A percentile compares a stretch with the other conserved stretches of the same genome.
Conservation (phyloP, 1,140 invertebrate species). For the Bombus superbus region DNA sequence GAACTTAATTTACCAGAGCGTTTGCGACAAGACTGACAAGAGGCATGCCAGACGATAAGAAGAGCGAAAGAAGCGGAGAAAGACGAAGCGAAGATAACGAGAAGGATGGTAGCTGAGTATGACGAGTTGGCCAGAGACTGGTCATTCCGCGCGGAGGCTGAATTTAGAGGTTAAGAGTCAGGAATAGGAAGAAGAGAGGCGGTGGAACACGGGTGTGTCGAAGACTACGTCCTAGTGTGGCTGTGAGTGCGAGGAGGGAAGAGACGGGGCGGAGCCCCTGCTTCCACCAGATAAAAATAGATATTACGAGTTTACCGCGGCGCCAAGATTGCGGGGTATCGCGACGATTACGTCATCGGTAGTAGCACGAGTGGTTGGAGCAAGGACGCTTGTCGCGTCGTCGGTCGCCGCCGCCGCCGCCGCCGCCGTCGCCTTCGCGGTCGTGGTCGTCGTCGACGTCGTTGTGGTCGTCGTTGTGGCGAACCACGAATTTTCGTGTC, state of each 20-base stretch:
- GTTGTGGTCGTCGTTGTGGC: neutral
- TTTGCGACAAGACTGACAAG: neutral
- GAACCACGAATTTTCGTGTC: conserved; percentile 58
- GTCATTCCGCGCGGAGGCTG: conserved; percentile 17
- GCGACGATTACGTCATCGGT: conserved; percentile 81
- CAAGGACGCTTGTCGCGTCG: conserved; percentile 75
- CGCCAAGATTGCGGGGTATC: conserved; percentile 82
- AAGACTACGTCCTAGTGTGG: conserved; percentile 22
- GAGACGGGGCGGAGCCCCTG: conserved; percentile 57
- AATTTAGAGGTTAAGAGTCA: conserved; percentile 42
- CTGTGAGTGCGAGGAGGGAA: conserved; percentile 5
- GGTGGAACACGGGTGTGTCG: conserved; percentile 40
- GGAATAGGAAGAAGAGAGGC: conserved; percentile 42
- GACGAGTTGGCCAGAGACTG: conserved; percentile 18
- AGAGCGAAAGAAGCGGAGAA: neutral
- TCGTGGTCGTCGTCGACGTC: conserved; percentile 43
- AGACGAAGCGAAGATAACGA: neutral
- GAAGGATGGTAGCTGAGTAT: neutral
- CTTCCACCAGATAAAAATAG: conserved; percentile 81
- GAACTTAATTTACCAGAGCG: neutral
- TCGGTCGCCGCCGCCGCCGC: conserved; percentile 57
- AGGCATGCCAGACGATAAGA: neutral
- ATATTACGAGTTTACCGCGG: conserved; percentile 81
- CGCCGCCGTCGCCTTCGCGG: conserved; percentile 55
- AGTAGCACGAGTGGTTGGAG: conserved; percentile 73